A percentile compares a stretch with the other conserved stretches of the same genome.
Evolutionary conservation across 2,888 invertebrate species (phyloP).

Genomic region (Linhomoeus sp.): DNA sequence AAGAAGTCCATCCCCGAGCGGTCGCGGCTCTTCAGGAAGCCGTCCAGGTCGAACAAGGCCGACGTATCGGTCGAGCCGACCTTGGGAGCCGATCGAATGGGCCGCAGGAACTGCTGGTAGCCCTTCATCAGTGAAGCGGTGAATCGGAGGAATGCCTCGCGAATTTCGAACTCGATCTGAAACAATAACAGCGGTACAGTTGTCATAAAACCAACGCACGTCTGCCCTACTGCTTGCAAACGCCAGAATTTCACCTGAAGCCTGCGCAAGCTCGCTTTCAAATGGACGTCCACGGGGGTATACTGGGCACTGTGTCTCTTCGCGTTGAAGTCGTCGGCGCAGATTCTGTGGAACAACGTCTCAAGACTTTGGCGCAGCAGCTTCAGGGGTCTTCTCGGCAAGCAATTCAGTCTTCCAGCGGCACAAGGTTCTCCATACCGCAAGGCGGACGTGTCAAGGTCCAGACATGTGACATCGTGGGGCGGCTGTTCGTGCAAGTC

Average conservation of each 20-base stretch:
- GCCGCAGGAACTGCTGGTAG: conserved; percentile 31
- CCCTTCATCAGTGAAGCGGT: not conserved
- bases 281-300: no score
- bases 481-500: conserved; percentile 68
- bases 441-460: conserved; percentile 89
- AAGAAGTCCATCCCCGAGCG: conserved; percentile 37
- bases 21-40: conserved; percentile 64
- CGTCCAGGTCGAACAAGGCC: conserved; percentile 73
- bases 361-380: conserved; percentile 57
- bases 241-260: not conserved
- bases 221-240: not conserved
- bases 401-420: conserved; percentile 13
- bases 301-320: no score
- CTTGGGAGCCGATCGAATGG: conserved; percentile 43
- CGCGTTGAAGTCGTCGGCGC: conserved; percentile 5
- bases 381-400: conserved; percentile 49
- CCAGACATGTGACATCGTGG: conserved; percentile 84
- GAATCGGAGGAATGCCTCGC: conserved; percentile 71
- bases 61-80: conserved; percentile 83
- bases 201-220: not conserved
- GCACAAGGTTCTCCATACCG: conserved; percentile 36
- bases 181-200: not conserved
- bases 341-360: conserved; percentile 32
- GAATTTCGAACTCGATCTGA: conserved; percentile 65
- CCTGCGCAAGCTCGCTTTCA: no score